These are phyloP conservation scores for Papilio demoleus DNA, from an alignment of 2,888 invertebrate species.

Conservation along the genomic window DNA sequence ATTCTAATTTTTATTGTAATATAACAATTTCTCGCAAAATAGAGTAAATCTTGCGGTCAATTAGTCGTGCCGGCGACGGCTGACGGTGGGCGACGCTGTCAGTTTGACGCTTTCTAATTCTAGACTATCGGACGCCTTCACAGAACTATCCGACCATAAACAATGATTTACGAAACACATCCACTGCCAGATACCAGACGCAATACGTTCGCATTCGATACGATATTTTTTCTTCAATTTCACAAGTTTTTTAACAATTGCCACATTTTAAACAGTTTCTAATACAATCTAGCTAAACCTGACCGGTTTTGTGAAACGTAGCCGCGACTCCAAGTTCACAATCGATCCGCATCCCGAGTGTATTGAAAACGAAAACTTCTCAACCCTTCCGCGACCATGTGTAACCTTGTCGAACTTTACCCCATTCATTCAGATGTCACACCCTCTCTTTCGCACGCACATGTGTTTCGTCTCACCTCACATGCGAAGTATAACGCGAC, in stretches of 20 bases:
- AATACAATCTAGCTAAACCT: constrained; percentile 47
- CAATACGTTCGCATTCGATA: constrained; percentile 68
- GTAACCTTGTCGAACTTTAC: constrained; percentile 73
- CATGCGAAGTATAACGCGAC: constrained; percentile 68
- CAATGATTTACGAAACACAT: constrained; percentile 79
- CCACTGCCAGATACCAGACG: constrained; percentile 51
- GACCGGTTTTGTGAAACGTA: constrained; percentile 55
- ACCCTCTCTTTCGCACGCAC: constrained; percentile 72
- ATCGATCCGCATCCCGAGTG: constrained; percentile 76
- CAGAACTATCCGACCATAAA: constrained; percentile 78
- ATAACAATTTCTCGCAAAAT: constrained; percentile 69
- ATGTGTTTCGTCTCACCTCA: constrained; percentile 66
- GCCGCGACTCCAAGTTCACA: constrained; percentile 57
- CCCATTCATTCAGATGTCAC: constrained; percentile 74
- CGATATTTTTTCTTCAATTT: constrained; percentile 61
- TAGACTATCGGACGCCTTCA: constrained; percentile 70
- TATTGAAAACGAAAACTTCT: constrained; percentile 76
- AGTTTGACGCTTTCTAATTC: constrained; percentile 81
- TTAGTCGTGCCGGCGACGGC: constrained; percentile 70
- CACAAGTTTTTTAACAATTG: constrained; percentile 50
- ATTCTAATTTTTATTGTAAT: constrained; percentile 45
- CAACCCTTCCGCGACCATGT: constrained; percentile 76
- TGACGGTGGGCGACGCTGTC: constrained; percentile 53
- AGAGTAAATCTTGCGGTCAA: constrained; percentile 79
- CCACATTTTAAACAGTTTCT: constrained; percentile 33